These are phyloP conservation scores for Nasonia vitripennis DNA, from an alignment of 1,140 invertebrate genomes.

Conservation along the genomic window DNA sequence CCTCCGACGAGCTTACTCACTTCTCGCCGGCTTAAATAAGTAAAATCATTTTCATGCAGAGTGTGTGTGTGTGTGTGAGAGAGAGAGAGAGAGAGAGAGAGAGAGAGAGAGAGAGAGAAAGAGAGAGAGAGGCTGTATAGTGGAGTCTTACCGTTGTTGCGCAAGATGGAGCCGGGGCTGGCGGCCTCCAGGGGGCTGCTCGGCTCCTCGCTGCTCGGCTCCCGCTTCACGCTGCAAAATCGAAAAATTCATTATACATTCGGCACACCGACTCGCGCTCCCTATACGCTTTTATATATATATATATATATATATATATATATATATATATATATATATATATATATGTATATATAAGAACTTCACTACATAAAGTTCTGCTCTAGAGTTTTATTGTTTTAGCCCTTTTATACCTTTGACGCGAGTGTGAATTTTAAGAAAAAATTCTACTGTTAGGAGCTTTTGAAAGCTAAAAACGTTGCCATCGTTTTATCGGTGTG, in stretches of 20 bases:
- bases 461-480: too few relatives aligned
- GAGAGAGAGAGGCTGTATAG: slow-evolving; percentile 37
- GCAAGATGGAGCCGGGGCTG: slow-evolving; percentile 74
- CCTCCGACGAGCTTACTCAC: neutral
- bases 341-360: neutral
- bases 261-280: neutral
- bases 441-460: too few relatives aligned
- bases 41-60: slow-evolving; percentile 56
- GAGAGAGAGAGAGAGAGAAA: too few relatives aligned
- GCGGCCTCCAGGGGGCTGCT: slow-evolving; percentile 77
- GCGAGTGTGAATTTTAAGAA: too few relatives aligned
- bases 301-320: neutral
- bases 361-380: too few relatives aligned
- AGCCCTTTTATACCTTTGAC: too few relatives aligned
- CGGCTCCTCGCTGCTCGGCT: slow-evolving; percentile 74
- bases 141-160: slow-evolving; percentile 72
- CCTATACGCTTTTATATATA: neutral
- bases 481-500: too few relatives aligned
- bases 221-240: slow-evolving; percentile 76
- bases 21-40: slow-evolving; percentile 54
- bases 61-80: too few relatives aligned
- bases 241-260: slow-evolving; percentile 66
- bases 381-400: too few relatives aligned
- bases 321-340: neutral
- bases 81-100: neutral